Evolutionary conservation across 2,888 invertebrate species (phyloP), one percentile per base, ranked within the genome.

Genomic region (Diachrysia chrysitis): DNA sequence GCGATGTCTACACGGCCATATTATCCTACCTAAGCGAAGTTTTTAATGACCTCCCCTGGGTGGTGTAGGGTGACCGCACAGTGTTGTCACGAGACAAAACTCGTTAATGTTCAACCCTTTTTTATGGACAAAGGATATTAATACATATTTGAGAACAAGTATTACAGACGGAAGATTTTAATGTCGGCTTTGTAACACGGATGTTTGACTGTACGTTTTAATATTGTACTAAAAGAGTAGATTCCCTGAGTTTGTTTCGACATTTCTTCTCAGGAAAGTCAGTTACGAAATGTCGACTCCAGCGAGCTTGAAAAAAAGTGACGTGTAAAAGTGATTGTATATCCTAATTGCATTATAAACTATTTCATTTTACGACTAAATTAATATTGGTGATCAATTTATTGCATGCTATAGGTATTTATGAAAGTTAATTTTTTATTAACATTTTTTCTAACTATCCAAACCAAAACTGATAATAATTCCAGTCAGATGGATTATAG

Each of bases 41-140:
- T 87, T 85, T 84, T 87, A 87, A 87, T 85, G 84, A 83, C 81
- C 76, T 86, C 87, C 87, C 87, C 58, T 61, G 87, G 82, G 86
- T 65, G 72, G 78, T 67, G 71, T 71, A 69, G 70, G 63, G 76
- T 75, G 54, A 69, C 77, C 77, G 72, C 76, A 73, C 76, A 56
- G 63, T 76, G 80, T 77, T 83, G 82, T 78, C 79, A 79, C 74
- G 78, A 83, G 84, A 87, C 85, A 81, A 85, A 87, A 85, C 85
- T 87, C 86, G 82, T 88, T 87, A 87, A 85, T 83, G 83, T 84
- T 77, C 80, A 83, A 85, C 85, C 85, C 82, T 84, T 85, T 82
- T 84, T 85, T 84, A 85, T 82, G 82, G 73, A 70, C 78, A 79
- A 79, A 82, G 76, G 78, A 76, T 80, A 81, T 82, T 82, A 81